These are phyloP conservation scores for Drosophila dives DNA, from an alignment of 2,888 invertebrate genomes.

Conservation along the genomic window DNA sequence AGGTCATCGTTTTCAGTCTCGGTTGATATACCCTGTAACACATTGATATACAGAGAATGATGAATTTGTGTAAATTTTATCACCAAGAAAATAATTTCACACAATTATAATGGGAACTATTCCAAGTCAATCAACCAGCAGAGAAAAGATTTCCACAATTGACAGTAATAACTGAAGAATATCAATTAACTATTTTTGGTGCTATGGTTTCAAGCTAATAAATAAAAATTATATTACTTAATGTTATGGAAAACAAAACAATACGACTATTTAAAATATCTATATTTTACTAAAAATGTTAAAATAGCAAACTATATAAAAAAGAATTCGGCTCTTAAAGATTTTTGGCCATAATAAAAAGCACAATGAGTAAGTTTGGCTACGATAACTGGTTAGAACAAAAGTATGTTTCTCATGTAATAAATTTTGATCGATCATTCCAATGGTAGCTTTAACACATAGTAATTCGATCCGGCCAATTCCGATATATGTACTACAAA, in stretches of 20 bases:
- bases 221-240: not conserved
- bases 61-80: not conserved
- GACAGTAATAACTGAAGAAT: not conserved
- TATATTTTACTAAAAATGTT: not conserved
- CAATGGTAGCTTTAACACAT: no score
- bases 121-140: not conserved
- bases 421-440: no score
- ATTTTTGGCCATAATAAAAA: no score
- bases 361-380: not conserved
- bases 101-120: not conserved
- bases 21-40: constrained; percentile 2
- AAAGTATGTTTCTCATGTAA: no score
- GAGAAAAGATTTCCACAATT: not conserved
- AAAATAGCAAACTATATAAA: not conserved
- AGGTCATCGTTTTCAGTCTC: constrained; percentile 24
- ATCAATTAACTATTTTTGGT: not conserved
- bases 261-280: no score
- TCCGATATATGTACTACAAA: no score
- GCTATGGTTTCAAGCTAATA: not conserved
- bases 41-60: not conserved
- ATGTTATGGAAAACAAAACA: not conserved
- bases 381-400: not conserved
- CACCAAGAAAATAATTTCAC: not conserved
- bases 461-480: no score
- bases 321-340: no score